A percentile compares a stretch with the other conserved stretches of the same genome.
phyloP scores from a whole-genome alignment of 2,797 vertebrate species.

The Buphagus erythrorhynchus region DNA sequence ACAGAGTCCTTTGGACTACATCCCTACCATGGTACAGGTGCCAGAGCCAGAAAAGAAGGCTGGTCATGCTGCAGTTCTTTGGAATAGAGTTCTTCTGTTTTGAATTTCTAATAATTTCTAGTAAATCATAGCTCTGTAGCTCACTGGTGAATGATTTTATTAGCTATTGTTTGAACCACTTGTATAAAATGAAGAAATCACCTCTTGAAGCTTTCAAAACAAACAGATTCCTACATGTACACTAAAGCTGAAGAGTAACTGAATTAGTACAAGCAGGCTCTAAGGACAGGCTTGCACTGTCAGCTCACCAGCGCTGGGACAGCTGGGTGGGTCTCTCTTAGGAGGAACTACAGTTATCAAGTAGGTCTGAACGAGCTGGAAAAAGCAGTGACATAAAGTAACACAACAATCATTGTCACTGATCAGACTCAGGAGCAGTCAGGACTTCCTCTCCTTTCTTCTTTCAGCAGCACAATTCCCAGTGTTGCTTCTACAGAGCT shows the following conservation, averaged over 20 bases:
- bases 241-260: neutral
- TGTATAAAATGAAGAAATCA: neutral
- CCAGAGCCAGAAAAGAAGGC: neutral
- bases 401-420: neutral
- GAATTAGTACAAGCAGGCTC: neutral
- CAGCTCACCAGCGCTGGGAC: neutral
- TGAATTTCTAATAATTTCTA: neutral
- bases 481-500: neutral
- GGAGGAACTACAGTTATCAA: neutral
- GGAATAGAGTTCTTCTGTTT: neutral
- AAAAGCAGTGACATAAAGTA: neutral
- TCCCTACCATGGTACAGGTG: neutral
- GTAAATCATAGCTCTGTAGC: neutral
- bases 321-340: neutral
- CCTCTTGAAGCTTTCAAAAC: neutral
- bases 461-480: neutral
- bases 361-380: neutral
- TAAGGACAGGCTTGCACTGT: neutral
- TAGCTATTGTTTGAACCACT: neutral
- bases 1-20: neutral
- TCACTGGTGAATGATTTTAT: neutral
- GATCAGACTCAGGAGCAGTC: neutral
- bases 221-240: neutral
- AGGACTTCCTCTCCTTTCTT: neutral
- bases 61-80: neutral